These are phyloP conservation scores for Ceyx cyanopectus DNA, from an alignment of 2,113 vertebrate genomes.

Conservation along the genomic window DNA sequence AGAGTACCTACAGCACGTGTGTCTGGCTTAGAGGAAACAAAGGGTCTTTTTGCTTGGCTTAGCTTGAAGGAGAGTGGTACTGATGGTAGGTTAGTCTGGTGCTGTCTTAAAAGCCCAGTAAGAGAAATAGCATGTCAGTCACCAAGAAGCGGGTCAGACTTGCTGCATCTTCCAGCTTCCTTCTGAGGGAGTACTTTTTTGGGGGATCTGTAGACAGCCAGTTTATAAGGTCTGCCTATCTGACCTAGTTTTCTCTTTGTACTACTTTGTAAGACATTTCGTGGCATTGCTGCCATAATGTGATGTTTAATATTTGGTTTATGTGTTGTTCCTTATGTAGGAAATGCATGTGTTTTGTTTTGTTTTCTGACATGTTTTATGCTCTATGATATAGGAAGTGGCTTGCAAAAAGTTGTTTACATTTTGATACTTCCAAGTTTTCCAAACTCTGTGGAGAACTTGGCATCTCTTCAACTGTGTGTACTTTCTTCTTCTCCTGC, in stretches of 20 bases:
- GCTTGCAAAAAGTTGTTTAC: not conserved
- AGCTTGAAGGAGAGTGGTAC: not conserved
- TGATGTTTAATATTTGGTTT: not conserved
- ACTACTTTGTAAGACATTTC: not conserved
- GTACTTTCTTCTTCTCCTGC: not conserved
- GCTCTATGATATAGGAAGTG: not conserved
- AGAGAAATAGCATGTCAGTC: not conserved
- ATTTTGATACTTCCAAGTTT: not conserved
- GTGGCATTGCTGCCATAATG: not conserved
- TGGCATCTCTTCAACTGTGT: not conserved
- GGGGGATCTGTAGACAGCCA: not conserved
- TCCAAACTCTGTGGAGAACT: not conserved
- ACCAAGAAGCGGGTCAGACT: not conserved
- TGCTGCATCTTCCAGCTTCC: not conserved
- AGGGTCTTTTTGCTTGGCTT: too few relatives aligned
- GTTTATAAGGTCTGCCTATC: not conserved
- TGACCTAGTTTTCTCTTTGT: not conserved
- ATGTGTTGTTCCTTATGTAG: not conserved
- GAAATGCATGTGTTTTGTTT: not conserved
- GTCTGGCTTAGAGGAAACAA: not conserved
- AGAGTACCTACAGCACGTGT: accelerated
- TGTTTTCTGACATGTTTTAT: not conserved
- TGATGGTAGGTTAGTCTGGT: not conserved
- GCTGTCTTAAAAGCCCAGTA: not conserved
- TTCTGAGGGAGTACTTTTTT: not conserved